These are phyloP conservation scores for Xanthostigma xanthostigma DNA, from an alignment of 2,888 invertebrate species.

Conservation along the genomic window DNA sequence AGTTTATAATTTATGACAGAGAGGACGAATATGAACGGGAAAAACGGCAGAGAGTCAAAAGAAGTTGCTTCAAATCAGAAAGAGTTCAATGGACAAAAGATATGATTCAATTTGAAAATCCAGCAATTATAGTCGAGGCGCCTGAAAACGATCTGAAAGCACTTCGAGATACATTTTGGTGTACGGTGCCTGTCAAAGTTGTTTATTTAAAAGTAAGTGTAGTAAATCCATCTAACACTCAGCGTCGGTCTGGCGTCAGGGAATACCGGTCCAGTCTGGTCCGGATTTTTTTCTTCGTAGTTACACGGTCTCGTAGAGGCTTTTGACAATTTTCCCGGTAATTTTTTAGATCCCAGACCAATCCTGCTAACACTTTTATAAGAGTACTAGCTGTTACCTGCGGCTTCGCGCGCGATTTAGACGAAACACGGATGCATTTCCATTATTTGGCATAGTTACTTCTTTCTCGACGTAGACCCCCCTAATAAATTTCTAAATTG, in stretches of 20 bases:
- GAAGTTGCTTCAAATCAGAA: slow-evolving; percentile 34
- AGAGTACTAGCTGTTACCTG: no score
- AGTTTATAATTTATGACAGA: slow-evolving; percentile 15
- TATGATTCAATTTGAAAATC: slow-evolving; percentile 36
- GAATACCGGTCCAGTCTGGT: no score
- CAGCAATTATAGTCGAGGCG: slow-evolving; percentile 29
- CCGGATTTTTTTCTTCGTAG: no score
- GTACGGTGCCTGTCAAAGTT: slow-evolving; percentile 32
- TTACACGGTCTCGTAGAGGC: no score
- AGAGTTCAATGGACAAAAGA: slow-evolving; percentile 33
- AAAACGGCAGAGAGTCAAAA: slow-evolving; percentile 18
- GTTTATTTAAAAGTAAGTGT: slow-evolving; percentile 34
- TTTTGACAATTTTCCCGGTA: no score
- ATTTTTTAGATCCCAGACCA: no score
- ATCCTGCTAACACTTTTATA: background rate
- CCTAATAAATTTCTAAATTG: no score
- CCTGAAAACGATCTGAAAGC: slow-evolving; percentile 34
- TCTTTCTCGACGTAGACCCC: no score
- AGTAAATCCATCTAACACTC: slow-evolving; percentile 5
- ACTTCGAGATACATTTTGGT: slow-evolving; percentile 39
- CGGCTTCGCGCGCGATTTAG: no score
- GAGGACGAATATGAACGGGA: slow-evolving; percentile 19
- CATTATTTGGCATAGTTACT: no score
- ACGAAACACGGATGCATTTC: no score
- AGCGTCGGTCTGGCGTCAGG: no score